These are phyloP conservation scores for Electrophaes corylata DNA, from an alignment of 2,888 invertebrate genomes.

Conservation along the genomic window DNA sequence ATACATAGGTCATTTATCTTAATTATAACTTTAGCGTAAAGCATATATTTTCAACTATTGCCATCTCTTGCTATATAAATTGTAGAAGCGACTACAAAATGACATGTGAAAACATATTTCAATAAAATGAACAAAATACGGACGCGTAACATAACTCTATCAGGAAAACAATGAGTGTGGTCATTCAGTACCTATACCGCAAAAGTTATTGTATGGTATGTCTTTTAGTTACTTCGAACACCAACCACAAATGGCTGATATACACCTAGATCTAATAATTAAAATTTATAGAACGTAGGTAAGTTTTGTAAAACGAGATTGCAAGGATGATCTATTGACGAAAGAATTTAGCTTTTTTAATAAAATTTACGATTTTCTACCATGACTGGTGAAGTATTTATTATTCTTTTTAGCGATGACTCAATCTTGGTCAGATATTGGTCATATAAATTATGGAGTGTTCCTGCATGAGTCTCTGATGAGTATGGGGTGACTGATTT, in stretches of 20 bases:
- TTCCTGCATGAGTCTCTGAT: neutral
- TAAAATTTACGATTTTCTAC: slow-evolving; percentile 5
- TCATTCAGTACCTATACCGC: slow-evolving; percentile 48
- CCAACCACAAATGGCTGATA: neutral
- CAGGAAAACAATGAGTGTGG: slow-evolving; percentile 44
- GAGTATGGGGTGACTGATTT: neutral
- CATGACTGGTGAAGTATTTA: neutral
- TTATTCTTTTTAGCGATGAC: neutral
- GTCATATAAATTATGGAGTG: neutral
- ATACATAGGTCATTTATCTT: too few species aligned
- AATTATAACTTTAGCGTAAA: too few species aligned
- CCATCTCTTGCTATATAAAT: neutral
- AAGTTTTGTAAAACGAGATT: neutral
- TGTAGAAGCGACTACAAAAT: neutral
- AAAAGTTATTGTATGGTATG: slow-evolving; percentile 5
- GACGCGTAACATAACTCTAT: slow-evolving; percentile 58
- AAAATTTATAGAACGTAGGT: neutral
- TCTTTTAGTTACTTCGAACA: neutral
- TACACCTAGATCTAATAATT: neutral
- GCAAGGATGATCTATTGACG: slow-evolving; percentile 1
- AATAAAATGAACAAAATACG: slow-evolving; percentile 45
- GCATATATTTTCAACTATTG: too few species aligned
- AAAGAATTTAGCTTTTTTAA: slow-evolving; percentile 5
- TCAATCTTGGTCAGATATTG: neutral
- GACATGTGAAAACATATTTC: neutral